These are phyloP conservation scores for Dryococelus australis DNA, from an alignment of 2,888 invertebrate genomes.

Conservation along the genomic window DNA sequence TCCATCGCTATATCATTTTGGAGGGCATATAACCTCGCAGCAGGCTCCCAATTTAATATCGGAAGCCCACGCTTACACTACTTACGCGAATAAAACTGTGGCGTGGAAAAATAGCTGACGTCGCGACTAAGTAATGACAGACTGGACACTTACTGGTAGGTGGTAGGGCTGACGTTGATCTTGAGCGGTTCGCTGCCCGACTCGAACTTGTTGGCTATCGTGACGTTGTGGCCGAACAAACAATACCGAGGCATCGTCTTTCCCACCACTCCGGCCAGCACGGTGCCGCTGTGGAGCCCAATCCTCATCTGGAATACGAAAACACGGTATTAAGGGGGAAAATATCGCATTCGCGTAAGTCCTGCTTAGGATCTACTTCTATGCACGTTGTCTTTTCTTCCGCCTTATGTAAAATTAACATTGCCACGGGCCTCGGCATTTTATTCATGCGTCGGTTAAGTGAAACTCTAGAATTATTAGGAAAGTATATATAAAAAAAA, in stretches of 20 bases:
- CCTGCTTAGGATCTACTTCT: too few species aligned
- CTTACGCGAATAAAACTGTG: too few species aligned
- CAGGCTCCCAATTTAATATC: too few species aligned
- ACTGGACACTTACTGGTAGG: slow-evolving; percentile 78
- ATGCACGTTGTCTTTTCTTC: too few species aligned
- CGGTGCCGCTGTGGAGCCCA: slow-evolving; percentile 92
- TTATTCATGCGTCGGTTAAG: neutral
- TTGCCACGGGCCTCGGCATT: too few species aligned
- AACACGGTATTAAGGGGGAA: neutral
- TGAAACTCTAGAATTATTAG: too few species aligned
- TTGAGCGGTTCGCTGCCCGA: slow-evolving; percentile 89
- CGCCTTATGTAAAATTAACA: too few species aligned
- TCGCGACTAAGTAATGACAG: too few species aligned
- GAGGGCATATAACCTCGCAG: too few species aligned
- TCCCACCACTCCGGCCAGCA: slow-evolving; percentile 92
- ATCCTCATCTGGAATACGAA: slow-evolving; percentile 81
- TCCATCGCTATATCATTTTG: too few species aligned
- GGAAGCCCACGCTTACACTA: too few species aligned
- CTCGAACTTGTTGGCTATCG: slow-evolving; percentile 95
- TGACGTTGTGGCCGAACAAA: slow-evolving; percentile 94
- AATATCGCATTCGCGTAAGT: neutral
- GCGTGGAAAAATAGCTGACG: too few species aligned
- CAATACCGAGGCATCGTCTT: slow-evolving; percentile 94
- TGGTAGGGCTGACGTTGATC: slow-evolving; percentile 94
- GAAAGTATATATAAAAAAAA: neutral